These are phyloP conservation scores for Scaptomyza flava DNA, from an alignment of 2,888 invertebrate genomes.

Conservation along the genomic window DNA sequence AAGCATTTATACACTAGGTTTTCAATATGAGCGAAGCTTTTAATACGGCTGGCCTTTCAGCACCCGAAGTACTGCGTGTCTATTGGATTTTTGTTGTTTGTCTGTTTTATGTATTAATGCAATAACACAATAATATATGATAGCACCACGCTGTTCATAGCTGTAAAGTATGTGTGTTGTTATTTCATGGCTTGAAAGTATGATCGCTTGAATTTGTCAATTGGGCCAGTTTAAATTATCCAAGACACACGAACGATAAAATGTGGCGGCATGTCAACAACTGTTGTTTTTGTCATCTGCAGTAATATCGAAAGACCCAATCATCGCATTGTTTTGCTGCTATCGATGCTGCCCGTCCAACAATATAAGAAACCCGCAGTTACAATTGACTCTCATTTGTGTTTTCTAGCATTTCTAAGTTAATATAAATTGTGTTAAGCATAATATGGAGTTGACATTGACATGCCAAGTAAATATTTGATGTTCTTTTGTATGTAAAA, in stretches of 20 bases:
- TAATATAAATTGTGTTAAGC: constrained; percentile 43
- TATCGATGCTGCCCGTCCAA: constrained; percentile 24
- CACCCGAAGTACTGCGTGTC: no score
- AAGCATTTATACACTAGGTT: no score
- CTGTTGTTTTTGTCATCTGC: not conserved
- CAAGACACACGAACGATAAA: constrained; percentile 12
- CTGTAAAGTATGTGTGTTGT: not conserved
- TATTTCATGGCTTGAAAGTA: not conserved
- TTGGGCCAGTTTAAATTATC: not conserved
- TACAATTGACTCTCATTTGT: constrained; percentile 30
- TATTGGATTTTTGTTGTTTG: no score
- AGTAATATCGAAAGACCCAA: not conserved
- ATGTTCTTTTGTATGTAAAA: constrained; percentile 27
- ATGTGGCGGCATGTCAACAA: constrained; percentile 22
- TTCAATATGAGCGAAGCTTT: no score
- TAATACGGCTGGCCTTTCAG: no score
- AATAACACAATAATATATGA: not conserved
- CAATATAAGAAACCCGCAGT: constrained; percentile 12
- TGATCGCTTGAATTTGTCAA: no score
- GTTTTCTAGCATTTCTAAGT: constrained; percentile 32
- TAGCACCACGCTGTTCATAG: not conserved
- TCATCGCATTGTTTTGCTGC: constrained; percentile 9
- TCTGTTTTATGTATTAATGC: no score
- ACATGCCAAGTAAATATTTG: constrained; percentile 22
- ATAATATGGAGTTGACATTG: constrained; percentile 23